Conservation (phyloP, 1,140 invertebrate species). For the Nomia melanderi region DNA sequence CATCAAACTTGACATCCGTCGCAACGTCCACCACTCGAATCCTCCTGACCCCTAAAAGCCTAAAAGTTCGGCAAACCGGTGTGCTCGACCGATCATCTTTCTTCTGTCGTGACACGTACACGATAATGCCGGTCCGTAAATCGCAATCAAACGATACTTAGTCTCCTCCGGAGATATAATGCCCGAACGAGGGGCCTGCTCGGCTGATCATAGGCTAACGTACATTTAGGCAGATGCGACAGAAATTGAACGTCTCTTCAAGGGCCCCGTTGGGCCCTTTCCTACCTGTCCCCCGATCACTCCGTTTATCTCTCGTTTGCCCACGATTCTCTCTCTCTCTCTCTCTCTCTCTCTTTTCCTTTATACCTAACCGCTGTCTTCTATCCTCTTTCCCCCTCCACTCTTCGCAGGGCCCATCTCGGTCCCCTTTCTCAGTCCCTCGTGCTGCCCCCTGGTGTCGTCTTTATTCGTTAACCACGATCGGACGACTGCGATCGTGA, state of each 20-base stretch:
- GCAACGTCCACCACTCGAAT: too few species aligned
- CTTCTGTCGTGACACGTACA: conserved; percentile 37
- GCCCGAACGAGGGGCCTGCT: background rate
- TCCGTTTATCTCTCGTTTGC: background rate
- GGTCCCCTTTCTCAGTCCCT: too few species aligned
- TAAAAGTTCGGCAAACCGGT: too few species aligned
- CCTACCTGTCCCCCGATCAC: background rate
- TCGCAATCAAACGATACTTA: conserved; percentile 61
- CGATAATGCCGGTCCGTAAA: conserved; percentile 46
- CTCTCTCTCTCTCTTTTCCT: too few species aligned
- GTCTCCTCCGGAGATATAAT: conserved; percentile 50
- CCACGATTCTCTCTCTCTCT: too few species aligned
- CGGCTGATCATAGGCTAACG: conserved; percentile 63
- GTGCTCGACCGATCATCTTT: conserved; percentile 31
- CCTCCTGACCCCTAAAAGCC: too few species aligned
- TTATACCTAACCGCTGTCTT: background rate
- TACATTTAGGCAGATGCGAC: conserved; percentile 74
- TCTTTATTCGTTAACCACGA: too few species aligned
- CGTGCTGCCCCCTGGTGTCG: too few species aligned
- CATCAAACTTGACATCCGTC: too few species aligned
- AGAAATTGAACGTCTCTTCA: conserved; percentile 66
- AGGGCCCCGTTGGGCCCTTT: background rate
- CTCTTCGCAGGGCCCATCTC: background rate
- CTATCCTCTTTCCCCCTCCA: background rate
- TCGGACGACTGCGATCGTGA: background rate